These are phyloP conservation scores for Gandaritis pyraliata DNA, from an alignment of 2,888 invertebrate species.

Conservation along the genomic window DNA sequence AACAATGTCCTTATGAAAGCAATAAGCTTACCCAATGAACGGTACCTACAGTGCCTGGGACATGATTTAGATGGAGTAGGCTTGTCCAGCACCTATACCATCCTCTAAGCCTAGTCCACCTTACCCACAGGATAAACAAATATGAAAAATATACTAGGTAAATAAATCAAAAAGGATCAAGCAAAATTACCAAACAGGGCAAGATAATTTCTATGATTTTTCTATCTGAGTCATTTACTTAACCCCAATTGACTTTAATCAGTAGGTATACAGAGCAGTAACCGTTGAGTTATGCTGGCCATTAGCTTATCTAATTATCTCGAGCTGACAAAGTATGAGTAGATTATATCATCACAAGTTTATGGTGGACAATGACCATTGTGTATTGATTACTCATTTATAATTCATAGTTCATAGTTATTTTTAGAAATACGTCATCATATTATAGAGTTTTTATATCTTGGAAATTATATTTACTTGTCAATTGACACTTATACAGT, in stretches of 20 bases:
- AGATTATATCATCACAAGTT: conserved; percentile 5
- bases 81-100: too few species aligned
- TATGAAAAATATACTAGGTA: too few species aligned
- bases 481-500: too few species aligned
- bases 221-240: conserved; percentile 12
- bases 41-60: too few species aligned
- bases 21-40: too few species aligned
- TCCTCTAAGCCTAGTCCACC: too few species aligned
- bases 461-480: too few species aligned
- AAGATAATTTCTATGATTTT: conserved; percentile 1
- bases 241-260: conserved; percentile 28
- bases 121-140: too few species aligned
- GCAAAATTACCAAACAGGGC: too few species aligned
- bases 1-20: too few species aligned
- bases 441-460: not conserved
- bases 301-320: conserved; percentile 24
- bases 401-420: conserved; percentile 19
- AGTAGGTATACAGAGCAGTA: conserved; percentile 6
- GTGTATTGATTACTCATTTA: conserved; percentile 22
- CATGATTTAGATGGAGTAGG: too few species aligned
- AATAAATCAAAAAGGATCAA: too few species aligned
- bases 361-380: conserved; percentile 21
- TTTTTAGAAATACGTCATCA: conserved; percentile 1
- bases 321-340: not conserved
- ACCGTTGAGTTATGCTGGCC: conserved; percentile 38